Conservation (phyloP, 2,113 vertebrate genomes). For the Cephalopterus ornatus region DNA sequence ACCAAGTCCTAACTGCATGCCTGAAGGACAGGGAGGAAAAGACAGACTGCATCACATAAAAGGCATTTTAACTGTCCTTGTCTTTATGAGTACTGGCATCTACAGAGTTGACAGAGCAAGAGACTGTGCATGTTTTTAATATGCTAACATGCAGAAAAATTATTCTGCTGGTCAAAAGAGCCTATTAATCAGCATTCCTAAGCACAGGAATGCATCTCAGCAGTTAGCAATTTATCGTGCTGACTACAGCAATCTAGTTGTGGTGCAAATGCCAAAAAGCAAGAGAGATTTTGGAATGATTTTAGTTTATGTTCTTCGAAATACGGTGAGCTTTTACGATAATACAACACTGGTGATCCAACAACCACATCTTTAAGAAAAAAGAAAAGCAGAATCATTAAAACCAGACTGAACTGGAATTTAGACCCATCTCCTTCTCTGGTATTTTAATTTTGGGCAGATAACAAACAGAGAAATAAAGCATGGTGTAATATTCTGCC, state of each 20-base stretch:
- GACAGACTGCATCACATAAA: not conserved
- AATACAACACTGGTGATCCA: not conserved
- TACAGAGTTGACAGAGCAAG: not conserved
- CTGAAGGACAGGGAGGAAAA: slow-evolving; percentile 27
- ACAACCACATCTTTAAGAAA: not conserved
- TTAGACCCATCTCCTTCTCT: not conserved
- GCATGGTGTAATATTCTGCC: not conserved
- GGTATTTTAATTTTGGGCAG: not conserved
- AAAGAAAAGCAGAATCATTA: not conserved
- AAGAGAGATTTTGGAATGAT: not conserved
- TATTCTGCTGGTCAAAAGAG: not conserved
- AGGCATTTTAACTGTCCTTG: not conserved
- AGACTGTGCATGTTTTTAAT: not conserved
- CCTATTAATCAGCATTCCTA: slow-evolving; percentile 40
- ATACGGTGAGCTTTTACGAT: not conserved
- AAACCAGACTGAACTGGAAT: not conserved
- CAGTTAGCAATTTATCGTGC: not conserved
- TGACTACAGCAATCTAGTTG: not conserved
- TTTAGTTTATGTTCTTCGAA: not conserved
- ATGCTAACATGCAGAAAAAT: slow-evolving; percentile 17
- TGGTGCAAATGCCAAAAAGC: not conserved
- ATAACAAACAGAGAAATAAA: not conserved
- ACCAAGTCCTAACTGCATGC: not conserved
- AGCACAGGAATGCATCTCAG: slow-evolving; percentile 12
- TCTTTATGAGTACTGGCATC: not conserved